These are phyloP conservation scores for Piscicola geometra DNA, from an alignment of 2,888 invertebrate species.

Conservation along the genomic window DNA sequence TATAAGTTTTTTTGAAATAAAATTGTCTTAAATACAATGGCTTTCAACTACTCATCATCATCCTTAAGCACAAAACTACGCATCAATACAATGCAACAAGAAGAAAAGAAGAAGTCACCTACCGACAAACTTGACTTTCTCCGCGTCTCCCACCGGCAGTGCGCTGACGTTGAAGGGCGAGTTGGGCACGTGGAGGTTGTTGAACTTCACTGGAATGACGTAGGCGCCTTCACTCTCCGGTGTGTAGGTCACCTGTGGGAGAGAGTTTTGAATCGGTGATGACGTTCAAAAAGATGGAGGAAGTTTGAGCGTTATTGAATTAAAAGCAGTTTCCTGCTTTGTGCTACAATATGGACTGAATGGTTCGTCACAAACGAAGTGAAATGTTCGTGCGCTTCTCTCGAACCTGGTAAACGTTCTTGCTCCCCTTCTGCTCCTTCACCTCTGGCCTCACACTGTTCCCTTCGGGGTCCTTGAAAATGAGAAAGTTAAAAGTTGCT, in stretches of 20 bases:
- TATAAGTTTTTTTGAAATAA: too few relatives aligned
- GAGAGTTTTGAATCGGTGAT: too few relatives aligned
- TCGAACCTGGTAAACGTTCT: constrained; percentile 18
- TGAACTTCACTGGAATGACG: constrained; percentile 37
- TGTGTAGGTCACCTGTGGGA: constrained; percentile 36
- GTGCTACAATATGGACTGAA: too few relatives aligned
- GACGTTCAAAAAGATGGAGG: too few relatives aligned
- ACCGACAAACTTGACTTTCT: constrained; percentile 38
- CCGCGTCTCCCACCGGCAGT: constrained; percentile 33
- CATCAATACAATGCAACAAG: too few relatives aligned
- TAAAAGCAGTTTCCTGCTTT: too few relatives aligned
- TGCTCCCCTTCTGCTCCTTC: constrained; percentile 15
- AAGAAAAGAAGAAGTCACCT: not conserved
- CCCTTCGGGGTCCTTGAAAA: constrained; percentile 37
- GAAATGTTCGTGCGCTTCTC: too few relatives aligned
- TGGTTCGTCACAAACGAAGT: too few relatives aligned
- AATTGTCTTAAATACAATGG: not conserved
- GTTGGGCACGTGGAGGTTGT: constrained; percentile 34
- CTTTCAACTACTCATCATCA: not conserved
- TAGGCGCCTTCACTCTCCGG: constrained; percentile 37
- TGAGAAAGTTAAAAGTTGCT: too few relatives aligned
- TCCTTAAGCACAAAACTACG: too few relatives aligned
- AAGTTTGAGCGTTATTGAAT: too few relatives aligned
- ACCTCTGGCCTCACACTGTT: constrained; percentile 36
- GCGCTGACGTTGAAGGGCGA: constrained; percentile 38